Evolutionary conservation across 2,797 vertebrate species (phyloP), one percentile per base, ranked within the genome.

Genomic region (Euphonia xanthogaster): DNA sequence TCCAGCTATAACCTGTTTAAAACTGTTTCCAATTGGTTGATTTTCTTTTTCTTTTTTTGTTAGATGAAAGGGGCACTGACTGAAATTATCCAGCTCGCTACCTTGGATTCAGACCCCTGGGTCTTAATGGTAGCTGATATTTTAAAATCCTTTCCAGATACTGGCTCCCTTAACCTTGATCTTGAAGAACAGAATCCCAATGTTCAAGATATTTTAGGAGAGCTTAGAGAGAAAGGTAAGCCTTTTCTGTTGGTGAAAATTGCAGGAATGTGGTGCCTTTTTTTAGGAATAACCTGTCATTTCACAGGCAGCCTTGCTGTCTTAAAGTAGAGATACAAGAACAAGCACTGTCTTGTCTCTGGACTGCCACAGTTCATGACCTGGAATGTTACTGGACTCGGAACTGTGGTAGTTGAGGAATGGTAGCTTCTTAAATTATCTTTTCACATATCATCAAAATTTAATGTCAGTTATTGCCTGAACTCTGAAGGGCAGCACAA

Each of bases 91-190:
- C 99, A 99, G 98, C 98, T 99, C 73, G 99, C 99, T 78, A 98
- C 99, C 7, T 98, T 99, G 97, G 99, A 99, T 97, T 99, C 99
- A 2, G 99, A 99, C 97, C 99, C 99, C 75, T 99, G 99, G 99
- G 99, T 99, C 91, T 98, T 99, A 96, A 99, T 99, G 99, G 99
- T 99, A 40, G 99, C 99, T 8, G 99, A 99, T 97, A 99, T 99
- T 96, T 98, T 99, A 61, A 99, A 99, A 98, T 99, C 99, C 91
- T 99, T 99, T 96, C 99, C 99, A 25, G 99, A 99, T 96, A 99
- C 99, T 1, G 99, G 99, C 50, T 99, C 99, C 24, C 98, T 99
- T 84, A 99, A 99, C 94, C 98, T 99, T 93, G 99, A 99, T 94
- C 98, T 99, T 78, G 99, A 99, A 97, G 99, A 99, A 92, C 99